Percentiles rank a stretch among this genome's conserved stretches.
phyloP scores from a whole-genome alignment of 2,797 vertebrate species.

The Ptychadena robeensis region DNA sequence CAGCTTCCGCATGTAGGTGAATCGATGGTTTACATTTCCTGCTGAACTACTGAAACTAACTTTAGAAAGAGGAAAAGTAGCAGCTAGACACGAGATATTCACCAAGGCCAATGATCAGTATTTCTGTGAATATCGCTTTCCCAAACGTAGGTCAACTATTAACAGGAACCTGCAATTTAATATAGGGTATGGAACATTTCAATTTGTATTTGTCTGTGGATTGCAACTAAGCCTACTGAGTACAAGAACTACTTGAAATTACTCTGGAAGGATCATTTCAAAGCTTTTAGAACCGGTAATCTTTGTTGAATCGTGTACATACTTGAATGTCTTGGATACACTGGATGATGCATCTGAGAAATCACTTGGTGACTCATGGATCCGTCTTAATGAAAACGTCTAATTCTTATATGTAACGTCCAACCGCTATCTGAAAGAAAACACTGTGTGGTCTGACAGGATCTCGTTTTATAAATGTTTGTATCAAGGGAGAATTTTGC shows the following conservation, averaged over 20 bases:
- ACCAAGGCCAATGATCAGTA: conserved; percentile 68
- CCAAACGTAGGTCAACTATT: conserved; percentile 40
- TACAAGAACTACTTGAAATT: conserved; percentile 9
- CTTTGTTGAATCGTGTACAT: conserved; percentile 34
- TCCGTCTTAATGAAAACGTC: not conserved
- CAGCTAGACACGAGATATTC: conserved; percentile 47
- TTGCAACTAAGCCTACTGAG: conserved; percentile 6
- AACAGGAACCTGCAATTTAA: conserved; percentile 5
- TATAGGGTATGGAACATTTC: conserved; percentile 20
- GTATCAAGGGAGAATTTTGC: not conserved
- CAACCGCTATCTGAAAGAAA: not conserved
- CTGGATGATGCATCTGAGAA: conserved; percentile 31
- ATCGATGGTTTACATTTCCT: conserved; percentile 52
- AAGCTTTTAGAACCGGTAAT: not conserved
- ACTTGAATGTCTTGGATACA: conserved; percentile 53
- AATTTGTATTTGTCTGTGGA: not conserved
- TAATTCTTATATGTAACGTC: not conserved
- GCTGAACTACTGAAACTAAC: not conserved
- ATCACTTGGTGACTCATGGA: not conserved
- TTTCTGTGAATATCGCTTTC: conserved; percentile 65
- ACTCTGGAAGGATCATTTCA: conserved; percentile 31
- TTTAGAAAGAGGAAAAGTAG: not conserved
- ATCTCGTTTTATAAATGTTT: not conserved
- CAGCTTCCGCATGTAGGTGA: conserved; percentile 89
- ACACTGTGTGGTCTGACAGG: not conserved